A percentile compares a stretch with the other conserved stretches of the same genome.
phyloP scores from a whole-genome alignment of 1,140 invertebrate genomes.

The Macrocentrus cingulum region DNA sequence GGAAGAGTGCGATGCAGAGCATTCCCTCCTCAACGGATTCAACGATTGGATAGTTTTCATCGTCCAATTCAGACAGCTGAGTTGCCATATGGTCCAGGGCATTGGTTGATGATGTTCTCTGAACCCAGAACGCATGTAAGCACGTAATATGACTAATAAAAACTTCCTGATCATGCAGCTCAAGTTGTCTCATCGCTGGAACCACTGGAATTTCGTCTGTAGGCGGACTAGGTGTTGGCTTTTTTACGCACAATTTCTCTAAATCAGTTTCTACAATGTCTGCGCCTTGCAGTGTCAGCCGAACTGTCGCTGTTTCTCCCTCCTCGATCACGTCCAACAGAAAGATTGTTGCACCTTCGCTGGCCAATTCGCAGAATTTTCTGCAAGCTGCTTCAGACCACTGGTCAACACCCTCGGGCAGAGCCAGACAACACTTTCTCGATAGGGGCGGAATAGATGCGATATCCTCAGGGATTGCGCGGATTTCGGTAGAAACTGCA shows the following conservation, averaged over 20 bases:
- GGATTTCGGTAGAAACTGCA: constrained; percentile 43
- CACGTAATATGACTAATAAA: constrained; percentile 62
- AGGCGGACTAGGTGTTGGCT: no score
- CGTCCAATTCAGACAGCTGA: constrained; percentile 50
- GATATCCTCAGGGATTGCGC: constrained; percentile 48
- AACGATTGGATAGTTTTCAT: constrained; percentile 55
- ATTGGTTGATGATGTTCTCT: constrained; percentile 58
- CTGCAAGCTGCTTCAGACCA: constrained; percentile 47
- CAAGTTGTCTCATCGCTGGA: no score
- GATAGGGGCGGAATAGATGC: constrained; percentile 44
- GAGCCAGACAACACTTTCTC: constrained; percentile 47
- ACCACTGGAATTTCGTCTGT: no score
- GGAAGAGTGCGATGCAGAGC: constrained; percentile 67
- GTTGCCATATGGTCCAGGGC: constrained; percentile 64
- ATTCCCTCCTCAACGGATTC: constrained; percentile 58
- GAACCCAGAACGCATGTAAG: constrained; percentile 67
- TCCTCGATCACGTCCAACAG: constrained; percentile 56
- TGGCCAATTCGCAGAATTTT: constrained; percentile 41
- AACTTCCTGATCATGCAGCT: constrained; percentile 27
- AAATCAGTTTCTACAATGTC: constrained; percentile 64
- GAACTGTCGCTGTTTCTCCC: constrained; percentile 66
- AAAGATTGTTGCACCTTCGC: constrained; percentile 49
- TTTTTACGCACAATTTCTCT: constrained; percentile 28
- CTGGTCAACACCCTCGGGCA: constrained; percentile 35
- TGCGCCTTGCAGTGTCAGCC: constrained; percentile 64